A percentile compares a stretch with the other conserved stretches of the same genome.
These are phyloP conservation scores for Rhodinocichla rosea DNA, from an alignment of 2,113 vertebrate genomes.

Conservation along the genomic window DNA sequence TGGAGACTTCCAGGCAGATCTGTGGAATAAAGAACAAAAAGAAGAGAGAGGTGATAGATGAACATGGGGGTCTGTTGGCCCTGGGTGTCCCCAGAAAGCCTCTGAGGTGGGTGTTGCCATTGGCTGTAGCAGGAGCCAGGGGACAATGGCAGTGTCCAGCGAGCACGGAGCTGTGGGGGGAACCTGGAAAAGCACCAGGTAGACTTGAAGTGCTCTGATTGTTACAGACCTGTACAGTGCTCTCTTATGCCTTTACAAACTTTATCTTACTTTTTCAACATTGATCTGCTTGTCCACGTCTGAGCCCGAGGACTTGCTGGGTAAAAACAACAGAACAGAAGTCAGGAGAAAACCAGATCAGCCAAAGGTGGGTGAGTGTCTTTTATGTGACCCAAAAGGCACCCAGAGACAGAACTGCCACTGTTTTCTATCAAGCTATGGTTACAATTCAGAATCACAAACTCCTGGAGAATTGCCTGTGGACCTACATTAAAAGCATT, in stretches of 20 bases:
- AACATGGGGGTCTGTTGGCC: accelerated
- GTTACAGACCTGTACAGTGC: not conserved
- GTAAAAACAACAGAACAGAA: not conserved
- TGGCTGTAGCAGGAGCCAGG: accelerated
- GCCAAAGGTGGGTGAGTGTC: not conserved
- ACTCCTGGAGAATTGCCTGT: not conserved
- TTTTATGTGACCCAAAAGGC: not conserved
- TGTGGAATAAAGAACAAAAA: not conserved
- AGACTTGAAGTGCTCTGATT: not conserved
- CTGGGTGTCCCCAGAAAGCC: accelerated
- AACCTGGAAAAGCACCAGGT: not conserved
- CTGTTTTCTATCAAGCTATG: not conserved
- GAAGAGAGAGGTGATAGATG: not conserved
- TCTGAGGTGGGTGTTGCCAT: not conserved
- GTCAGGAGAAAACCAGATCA: not conserved
- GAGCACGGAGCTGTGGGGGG: accelerated
- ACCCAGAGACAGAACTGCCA: not conserved
- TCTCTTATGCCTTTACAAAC: not conserved
- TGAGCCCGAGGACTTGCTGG: not conserved
- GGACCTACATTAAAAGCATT: not conserved
- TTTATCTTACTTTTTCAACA: not conserved
- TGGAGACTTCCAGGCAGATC: conserved; percentile 51
- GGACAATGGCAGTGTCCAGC: accelerated
- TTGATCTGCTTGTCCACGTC: not conserved
- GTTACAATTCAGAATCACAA: not conserved